Evolutionary conservation across 2,797 vertebrate species (phyloP), one percentile per base, ranked within the genome.

Genomic region (Coregonus sp.): DNA sequence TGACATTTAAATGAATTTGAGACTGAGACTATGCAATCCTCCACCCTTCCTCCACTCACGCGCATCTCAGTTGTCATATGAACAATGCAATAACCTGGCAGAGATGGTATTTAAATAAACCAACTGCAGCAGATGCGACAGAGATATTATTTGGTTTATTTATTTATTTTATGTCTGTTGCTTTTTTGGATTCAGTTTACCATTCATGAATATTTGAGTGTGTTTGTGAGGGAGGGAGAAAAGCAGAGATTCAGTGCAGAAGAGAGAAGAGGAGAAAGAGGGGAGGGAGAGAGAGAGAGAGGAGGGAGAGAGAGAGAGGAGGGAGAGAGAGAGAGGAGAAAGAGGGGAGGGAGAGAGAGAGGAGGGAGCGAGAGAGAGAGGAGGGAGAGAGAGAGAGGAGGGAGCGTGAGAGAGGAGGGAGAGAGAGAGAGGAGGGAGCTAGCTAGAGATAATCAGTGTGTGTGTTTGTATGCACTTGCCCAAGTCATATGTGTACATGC

Each of bases 1-100:
- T 47, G 75, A 47, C 68, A 71, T 76, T 40, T 89, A 75, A 82
- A 87, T 89, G 88, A 86, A 83, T 72, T 81, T 73, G 84, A n/a
- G n/a, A 16, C 15, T 59, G 56, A 59, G 15, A 51, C 50, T 79
- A 82, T 81, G 74, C 80, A 73, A 15, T 56, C 52, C 18, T 56
- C 52, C 52, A 56, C 4, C 5, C 15, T 56, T 18, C 18, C 16
- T 15, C 18, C 52, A 56, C 52, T 56, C 52, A 54, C 52, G 12
- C 15, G 15, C 15, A 54, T 54, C 52, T 18, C 52, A 11, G 40
- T 47, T 47, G 40, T 9, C 40, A 3, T 47, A 47, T 47, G 11
- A 47, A 47, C 40, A 47, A 77, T 85, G 86, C 82, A 89, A 85
- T 90, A 88, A 87, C 74, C 84, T 51, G 29, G 71, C 37, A 59